phyloP scores from a whole-genome alignment of 2,113 vertebrate genomes.

The Phasianus colchicus region DNA sequence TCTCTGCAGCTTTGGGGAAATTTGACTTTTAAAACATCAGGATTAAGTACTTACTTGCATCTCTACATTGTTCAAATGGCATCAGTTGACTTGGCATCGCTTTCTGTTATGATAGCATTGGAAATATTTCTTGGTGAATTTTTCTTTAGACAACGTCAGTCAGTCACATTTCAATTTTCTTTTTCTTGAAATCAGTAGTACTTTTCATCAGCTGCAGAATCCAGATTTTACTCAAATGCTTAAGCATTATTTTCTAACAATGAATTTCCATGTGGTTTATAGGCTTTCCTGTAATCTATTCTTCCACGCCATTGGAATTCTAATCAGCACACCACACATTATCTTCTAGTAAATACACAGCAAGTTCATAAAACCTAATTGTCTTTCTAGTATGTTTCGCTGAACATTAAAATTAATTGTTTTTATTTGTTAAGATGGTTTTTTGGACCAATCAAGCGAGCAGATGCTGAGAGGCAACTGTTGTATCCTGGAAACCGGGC shows the following conservation, averaged over 20 bases:
- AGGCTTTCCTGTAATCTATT: too few relatives aligned
- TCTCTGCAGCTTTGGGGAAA: neutral
- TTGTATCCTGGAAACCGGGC: constrained; percentile 75
- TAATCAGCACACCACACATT: neutral
- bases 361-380: constrained; percentile 1
- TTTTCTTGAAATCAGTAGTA: neutral
- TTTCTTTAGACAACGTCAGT: neutral
- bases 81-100: neutral
- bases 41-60: neutral
- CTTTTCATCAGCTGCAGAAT: neutral
- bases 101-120: neutral
- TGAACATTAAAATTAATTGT: constrained; percentile 17
- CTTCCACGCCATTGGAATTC: neutral
- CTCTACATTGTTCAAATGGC: neutral
- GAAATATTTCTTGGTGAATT: neutral
- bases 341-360: constrained; percentile 20
- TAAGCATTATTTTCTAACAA: neutral
- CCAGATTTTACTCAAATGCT: neutral
- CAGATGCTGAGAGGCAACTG: constrained; percentile 91
- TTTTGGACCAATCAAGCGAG: constrained; percentile 87
- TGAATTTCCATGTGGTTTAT: neutral
- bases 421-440: constrained; percentile 88
- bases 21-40: neutral
- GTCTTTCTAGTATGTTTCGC: neutral
- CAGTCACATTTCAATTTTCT: neutral